Evolutionary conservation across 2,113 vertebrate genomes (phyloP), one percentile per base, ranked within the genome.

Genomic region (Trogon melanurus): DNA sequence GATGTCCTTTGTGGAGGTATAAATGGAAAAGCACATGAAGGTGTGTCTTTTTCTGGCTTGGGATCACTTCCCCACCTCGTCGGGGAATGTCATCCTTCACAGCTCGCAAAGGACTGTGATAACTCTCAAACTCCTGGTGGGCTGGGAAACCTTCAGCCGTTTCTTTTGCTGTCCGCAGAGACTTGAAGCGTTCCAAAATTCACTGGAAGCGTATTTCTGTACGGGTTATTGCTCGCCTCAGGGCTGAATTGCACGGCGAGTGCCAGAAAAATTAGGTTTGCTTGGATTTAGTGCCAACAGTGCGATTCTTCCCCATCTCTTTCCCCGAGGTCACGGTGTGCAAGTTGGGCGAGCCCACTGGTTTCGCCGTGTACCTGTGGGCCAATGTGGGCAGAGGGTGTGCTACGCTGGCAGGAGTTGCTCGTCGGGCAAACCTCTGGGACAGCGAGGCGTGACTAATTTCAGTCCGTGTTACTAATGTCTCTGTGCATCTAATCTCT

Each of bases 31-130:
- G 12, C 13, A 20, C 1, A 4, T 26, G 10, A 22, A 38, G 19
- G 5, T 41, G 2, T 1, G 0, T 14, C 16, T 45, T 73, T 45
- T 73, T 45, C 30, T 79, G 54, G 5, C 38, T 79, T 73, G 0
- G 0, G 45, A 16, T 15, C 3, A 1, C 9, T 57, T 91, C 7
- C 12, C 15, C 3, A 5, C 8, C 8, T 53, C 2, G 10, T 79
- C 34, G 12, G 38, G 81, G 44, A 16, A 18, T 41, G 64, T 21
- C 48, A 21, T 80, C 19, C 38, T 10, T 84, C 62, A 10, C 13
- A 53, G 12, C 36, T 53, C 20, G 18, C 36, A 19, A 17, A 58
- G 8, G 20, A 9, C 60, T 60, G n/a, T 22, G 60, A 1, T 26
- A 62, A 36, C 16, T 79, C 11, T 13, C 20, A 29, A 73, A 34